A percentile compares a stretch with the other conserved stretches of the same genome.
Conservation (phyloP, 2,113 vertebrate species). For the Ptyas mucosa region DNA sequence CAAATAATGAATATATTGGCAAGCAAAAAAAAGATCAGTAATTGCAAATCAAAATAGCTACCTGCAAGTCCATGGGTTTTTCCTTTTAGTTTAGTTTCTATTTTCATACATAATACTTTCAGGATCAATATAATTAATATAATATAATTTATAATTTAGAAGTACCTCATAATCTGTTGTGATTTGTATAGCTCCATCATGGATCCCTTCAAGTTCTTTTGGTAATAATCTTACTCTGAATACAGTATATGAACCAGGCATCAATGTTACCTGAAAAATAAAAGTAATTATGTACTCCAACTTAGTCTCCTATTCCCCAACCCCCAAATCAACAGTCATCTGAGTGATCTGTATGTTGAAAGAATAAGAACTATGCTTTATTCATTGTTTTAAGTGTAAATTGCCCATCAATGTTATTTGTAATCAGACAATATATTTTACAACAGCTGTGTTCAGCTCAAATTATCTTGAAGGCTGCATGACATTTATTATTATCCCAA, state of each 20-base stretch:
- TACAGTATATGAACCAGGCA: slow-evolving; percentile 89
- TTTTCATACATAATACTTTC: background rate
- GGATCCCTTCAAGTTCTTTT: slow-evolving; percentile 87
- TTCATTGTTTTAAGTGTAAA: background rate
- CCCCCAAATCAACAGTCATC: background rate
- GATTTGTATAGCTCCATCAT: slow-evolving; percentile 93
- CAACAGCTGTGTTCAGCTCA: background rate
- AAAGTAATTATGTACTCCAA: slow-evolving; percentile 22
- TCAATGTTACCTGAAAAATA: slow-evolving; percentile 81
- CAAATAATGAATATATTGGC: background rate
- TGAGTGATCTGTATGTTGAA: background rate
- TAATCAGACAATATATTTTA: background rate
- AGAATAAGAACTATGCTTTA: background rate
- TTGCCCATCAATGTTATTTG: background rate
- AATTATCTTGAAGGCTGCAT: background rate
- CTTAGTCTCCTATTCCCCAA: background rate
- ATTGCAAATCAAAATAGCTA: background rate
- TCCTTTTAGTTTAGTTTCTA: background rate
- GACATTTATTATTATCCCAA: background rate
- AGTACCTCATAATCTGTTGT: slow-evolving; percentile 95
- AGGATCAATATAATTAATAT: background rate
- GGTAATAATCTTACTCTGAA: slow-evolving; percentile 90
- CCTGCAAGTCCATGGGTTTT: background rate
- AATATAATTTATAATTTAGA: background rate
- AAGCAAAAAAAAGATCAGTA: background rate